These are phyloP conservation scores for Platycheirus albimanus DNA, from an alignment of 2,888 invertebrate species.

Conservation along the genomic window DNA sequence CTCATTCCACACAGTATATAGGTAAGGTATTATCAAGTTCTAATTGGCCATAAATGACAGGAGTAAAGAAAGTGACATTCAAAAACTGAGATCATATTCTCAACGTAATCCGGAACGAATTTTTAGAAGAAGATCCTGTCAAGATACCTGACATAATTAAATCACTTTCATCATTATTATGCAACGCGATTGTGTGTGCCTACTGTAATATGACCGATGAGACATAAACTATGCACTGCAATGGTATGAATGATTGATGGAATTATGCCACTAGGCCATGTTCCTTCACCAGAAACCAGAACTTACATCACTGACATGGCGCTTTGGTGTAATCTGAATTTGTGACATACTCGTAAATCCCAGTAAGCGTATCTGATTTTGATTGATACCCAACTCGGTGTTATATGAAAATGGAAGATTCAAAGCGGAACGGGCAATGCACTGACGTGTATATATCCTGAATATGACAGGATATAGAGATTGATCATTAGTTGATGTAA, in stretches of 20 bases:
- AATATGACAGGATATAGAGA: conserved; percentile 54
- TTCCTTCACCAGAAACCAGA: not conserved
- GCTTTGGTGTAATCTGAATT: conserved; percentile 60
- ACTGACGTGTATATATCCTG: conserved; percentile 38
- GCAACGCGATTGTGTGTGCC: conserved; percentile 45
- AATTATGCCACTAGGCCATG: conserved; percentile 66
- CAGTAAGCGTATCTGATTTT: conserved; percentile 70
- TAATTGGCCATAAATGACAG: conserved; percentile 7
- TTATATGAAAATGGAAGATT: conserved; percentile 29
- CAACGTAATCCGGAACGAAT: conserved; percentile 45
- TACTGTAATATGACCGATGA: conserved; percentile 68
- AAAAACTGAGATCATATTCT: conserved; percentile 37
- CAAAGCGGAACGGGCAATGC: conserved; percentile 50
- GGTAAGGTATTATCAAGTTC: conserved; percentile 34
- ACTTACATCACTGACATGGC: conserved; percentile 17
- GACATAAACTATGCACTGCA: conserved; percentile 39
- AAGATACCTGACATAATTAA: conserved; percentile 70
- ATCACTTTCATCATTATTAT: conserved; percentile 65
- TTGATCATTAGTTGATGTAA: conserved; percentile 57
- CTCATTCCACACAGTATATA: too few species aligned
- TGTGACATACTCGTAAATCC: conserved; percentile 72
- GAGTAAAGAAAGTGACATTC: conserved; percentile 16
- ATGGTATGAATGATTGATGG: conserved; percentile 71
- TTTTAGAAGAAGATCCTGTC: conserved; percentile 44
- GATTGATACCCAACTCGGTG: conserved; percentile 58